Evolutionary conservation across 2,888 invertebrate genomes (phyloP).

Genomic region (Esperia sulphurella): DNA sequence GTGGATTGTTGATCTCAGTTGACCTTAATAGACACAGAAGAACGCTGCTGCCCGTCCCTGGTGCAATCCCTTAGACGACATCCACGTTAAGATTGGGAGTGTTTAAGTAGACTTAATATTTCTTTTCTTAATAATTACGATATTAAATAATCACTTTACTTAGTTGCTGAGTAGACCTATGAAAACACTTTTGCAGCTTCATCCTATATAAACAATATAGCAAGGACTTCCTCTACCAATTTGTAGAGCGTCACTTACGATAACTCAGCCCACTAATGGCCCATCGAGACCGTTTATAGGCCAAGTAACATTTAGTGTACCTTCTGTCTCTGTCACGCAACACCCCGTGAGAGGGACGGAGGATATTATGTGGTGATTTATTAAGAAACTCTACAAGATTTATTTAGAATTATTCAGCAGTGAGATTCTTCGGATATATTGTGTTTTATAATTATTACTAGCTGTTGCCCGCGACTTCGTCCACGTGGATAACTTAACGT

Average conservation of each 20-base stretch:
- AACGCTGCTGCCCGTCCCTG: too few relatives aligned
- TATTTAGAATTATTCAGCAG: background rate
- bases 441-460: too few relatives aligned
- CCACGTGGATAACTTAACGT: too few relatives aligned
- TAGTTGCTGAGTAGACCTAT: background rate
- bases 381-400: background rate
- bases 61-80: too few relatives aligned
- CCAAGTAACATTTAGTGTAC: background rate
- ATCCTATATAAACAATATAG: background rate
- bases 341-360: constrained; percentile 1
- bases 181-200: background rate
- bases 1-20: too few relatives aligned
- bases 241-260: constrained; percentile 47
- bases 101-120: too few relatives aligned
- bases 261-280: constrained; percentile 44
- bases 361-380: background rate
- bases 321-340: constrained; percentile 9
- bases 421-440: too few relatives aligned
- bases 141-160: too few relatives aligned
- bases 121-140: too few relatives aligned
- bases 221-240: constrained; percentile 30
- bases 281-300: constrained; percentile 37
- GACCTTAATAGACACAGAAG: too few relatives aligned
- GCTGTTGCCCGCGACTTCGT: too few relatives aligned
- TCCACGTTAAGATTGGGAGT: too few relatives aligned